phyloP scores from a whole-genome alignment of 92 coral and sea anemone species.

The Blastomussa wellsi region DNA sequence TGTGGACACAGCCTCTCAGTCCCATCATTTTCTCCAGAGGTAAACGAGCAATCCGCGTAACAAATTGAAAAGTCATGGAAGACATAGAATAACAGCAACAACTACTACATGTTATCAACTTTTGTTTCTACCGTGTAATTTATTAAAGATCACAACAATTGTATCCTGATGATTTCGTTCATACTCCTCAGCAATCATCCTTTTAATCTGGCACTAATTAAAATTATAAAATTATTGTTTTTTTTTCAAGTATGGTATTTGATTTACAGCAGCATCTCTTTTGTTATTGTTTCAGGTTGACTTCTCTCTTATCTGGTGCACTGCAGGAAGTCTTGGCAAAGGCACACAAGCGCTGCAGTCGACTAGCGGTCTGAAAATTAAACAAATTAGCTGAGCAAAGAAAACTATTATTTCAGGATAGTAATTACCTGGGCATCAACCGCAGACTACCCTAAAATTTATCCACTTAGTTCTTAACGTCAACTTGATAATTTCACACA shows the following conservation, averaged over 20 bases:
- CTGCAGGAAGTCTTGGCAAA: constrained; percentile 20
- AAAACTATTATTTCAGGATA: not conserved
- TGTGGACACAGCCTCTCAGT: too few relatives aligned
- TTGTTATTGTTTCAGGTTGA: not conserved
- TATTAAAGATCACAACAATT: not conserved
- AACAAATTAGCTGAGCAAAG: not conserved
- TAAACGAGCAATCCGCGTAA: too few relatives aligned
- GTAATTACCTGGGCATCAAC: not conserved
- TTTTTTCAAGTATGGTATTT: not conserved
- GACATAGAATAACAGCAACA: too few relatives aligned
- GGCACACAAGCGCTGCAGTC: constrained; percentile 12
- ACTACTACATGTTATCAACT: not conserved
- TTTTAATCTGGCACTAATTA: not conserved
- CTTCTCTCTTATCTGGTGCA: not conserved
- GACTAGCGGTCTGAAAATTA: constrained; percentile 5
- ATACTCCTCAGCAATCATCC: not conserved
- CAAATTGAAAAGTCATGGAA: too few relatives aligned
- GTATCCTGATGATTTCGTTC: not conserved
- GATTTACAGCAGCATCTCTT: not conserved
- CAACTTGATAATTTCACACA: too few relatives aligned
- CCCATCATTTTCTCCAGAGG: too few relatives aligned
- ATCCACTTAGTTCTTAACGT: not conserved
- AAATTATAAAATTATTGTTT: not conserved
- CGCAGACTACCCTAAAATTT: not conserved
- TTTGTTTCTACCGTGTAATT: not conserved